These are phyloP conservation scores for Trachelus stipa DNA, from an alignment of 2,888 invertebrate genomes.

Conservation along the genomic window DNA sequence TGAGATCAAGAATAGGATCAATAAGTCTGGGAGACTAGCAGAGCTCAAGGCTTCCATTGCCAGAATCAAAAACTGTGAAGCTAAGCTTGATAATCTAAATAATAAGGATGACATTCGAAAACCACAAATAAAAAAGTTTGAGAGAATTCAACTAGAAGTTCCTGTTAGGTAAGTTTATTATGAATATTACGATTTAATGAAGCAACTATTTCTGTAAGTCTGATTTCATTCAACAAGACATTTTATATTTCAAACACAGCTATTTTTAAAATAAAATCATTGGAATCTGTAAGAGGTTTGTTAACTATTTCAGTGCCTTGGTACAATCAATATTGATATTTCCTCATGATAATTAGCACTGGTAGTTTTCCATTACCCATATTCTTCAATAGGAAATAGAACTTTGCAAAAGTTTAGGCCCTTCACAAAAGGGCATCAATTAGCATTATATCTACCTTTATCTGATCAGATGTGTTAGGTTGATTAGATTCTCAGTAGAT, in stretches of 20 bases:
- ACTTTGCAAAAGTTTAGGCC: neutral
- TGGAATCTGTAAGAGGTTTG: neutral
- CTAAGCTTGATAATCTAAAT: conserved; percentile 70
- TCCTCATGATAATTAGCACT: neutral
- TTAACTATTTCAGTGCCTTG: neutral
- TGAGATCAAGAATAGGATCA: conserved; percentile 77
- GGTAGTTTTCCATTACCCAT: neutral
- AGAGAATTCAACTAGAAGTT: conserved; percentile 81
- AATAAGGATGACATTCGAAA: conserved; percentile 57
- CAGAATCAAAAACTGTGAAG: conserved; percentile 74
- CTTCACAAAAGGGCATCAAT: neutral
- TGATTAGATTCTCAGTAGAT: neutral
- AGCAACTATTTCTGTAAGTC: neutral
- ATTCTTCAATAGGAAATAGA: neutral
- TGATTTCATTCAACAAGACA: neutral
- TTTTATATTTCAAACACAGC: neutral
- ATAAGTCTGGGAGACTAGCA: conserved; percentile 76
- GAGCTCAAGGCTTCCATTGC: conserved; percentile 78
- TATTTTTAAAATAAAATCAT: too few relatives aligned
- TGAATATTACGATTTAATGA: neutral
- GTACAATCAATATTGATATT: neutral
- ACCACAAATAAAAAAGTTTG: conserved; percentile 75
- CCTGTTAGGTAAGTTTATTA: conserved; percentile 73
- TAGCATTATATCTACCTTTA: neutral
- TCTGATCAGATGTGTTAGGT: neutral